These are phyloP conservation scores for Limnothrissa miodon DNA, from an alignment of 2,113 vertebrate genomes.

Conservation along the genomic window DNA sequence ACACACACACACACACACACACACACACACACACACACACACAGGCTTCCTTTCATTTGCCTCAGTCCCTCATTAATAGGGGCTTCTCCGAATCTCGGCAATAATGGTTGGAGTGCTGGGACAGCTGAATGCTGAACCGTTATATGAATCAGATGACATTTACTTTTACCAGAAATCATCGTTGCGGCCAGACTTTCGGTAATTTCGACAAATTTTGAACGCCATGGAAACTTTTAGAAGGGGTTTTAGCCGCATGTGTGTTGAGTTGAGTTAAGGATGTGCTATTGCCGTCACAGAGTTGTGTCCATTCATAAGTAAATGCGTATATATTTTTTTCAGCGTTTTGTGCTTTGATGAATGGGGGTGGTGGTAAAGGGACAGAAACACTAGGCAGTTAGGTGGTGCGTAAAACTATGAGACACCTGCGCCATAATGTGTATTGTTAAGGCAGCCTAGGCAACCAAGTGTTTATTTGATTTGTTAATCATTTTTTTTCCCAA, in stretches of 20 bases:
- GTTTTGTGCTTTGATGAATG: not conserved
- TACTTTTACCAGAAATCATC: not conserved
- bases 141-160: not conserved
- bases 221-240: not conserved
- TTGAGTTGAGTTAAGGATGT: not conserved
- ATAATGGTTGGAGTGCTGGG: not conserved
- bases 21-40: not conserved
- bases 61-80: not conserved
- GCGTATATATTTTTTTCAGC: not conserved
- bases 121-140: not conserved
- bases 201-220: not conserved
- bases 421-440: not conserved
- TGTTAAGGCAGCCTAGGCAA: constrained; percentile 1
- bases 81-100: not conserved
- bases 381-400: no score
- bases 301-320: not conserved
- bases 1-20: no score
- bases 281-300: not conserved
- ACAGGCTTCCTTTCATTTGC: not conserved
- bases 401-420: not conserved
- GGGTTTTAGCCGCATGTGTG: not conserved
- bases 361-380: no score
- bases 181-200: constrained; percentile 4
- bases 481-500: not conserved
- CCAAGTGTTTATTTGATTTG: not conserved